Conservation (phyloP, 92 coral and sea anemone genomes). For the Blastomussa wellsi region DNA sequence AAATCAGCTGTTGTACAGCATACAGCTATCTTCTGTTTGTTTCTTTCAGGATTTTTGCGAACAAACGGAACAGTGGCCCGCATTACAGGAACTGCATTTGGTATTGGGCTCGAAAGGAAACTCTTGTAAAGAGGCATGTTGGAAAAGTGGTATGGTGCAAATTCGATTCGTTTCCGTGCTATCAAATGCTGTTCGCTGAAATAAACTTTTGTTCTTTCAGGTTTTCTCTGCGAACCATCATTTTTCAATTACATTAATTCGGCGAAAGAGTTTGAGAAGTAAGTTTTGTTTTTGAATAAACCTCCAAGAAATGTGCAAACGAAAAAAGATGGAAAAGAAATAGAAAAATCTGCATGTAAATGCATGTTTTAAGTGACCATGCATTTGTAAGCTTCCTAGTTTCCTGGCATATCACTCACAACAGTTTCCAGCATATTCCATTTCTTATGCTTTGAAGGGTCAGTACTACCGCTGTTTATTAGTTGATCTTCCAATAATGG, state of each 20-base stretch:
- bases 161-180: neutral
- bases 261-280: slow-evolving; percentile 28
- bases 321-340: too few relatives aligned
- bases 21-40: neutral
- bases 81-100: slow-evolving; percentile 51
- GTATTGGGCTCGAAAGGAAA: slow-evolving; percentile 50
- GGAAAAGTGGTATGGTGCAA: slow-evolving; percentile 55
- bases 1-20: too few relatives aligned
- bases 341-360: too few relatives aligned
- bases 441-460: too few relatives aligned
- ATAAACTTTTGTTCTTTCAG: slow-evolving; percentile 30
- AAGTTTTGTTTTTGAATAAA: neutral
- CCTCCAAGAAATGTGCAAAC: too few relatives aligned
- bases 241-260: slow-evolving; percentile 62
- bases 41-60: slow-evolving; percentile 72
- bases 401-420: too few relatives aligned
- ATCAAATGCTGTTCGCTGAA: neutral
- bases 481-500: too few relatives aligned
- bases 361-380: too few relatives aligned
- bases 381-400: too few relatives aligned
- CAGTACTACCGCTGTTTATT: too few relatives aligned
- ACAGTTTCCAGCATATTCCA: too few relatives aligned
- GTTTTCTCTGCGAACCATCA: slow-evolving; percentile 84
- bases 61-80: slow-evolving; percentile 70
- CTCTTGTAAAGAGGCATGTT: slow-evolving; percentile 79